Conservation (phyloP, 1,140 invertebrate genomes). For the Macrobrachium rosenbergii region DNA sequence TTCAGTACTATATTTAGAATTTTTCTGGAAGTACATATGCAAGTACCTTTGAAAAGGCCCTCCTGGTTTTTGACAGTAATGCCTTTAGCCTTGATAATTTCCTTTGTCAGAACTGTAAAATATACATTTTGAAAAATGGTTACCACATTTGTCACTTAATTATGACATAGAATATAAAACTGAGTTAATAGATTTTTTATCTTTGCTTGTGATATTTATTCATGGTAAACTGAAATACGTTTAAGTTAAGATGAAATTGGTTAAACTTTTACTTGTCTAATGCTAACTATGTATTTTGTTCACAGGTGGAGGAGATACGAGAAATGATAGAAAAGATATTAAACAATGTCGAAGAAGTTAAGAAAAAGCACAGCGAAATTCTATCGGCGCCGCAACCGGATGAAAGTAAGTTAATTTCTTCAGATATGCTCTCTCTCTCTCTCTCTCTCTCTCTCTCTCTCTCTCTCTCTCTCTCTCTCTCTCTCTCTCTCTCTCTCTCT, state of each 20-base stretch:
- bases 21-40: no score
- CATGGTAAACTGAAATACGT: no score
- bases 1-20: no score
- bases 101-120: no score
- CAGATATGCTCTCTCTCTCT: neutral
- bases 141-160: no score
- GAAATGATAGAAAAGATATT: constrained; percentile 99
- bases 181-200: no score
- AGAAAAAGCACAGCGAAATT: constrained; percentile 99
- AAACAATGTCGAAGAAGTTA: constrained; percentile 98
- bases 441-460: constrained; percentile 13
- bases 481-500: constrained; percentile 4
- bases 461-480: constrained; percentile 16
- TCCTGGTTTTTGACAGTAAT: no score
- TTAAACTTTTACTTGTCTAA: neutral
- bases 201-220: no score
- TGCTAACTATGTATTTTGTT: neutral
- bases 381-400: constrained; percentile 98
- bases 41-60: no score
- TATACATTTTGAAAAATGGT: no score
- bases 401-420: constrained; percentile 86
- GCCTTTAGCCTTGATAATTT: no score
- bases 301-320: constrained; percentile 95
- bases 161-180: no score
- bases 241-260: neutral